phyloP scores from a whole-genome alignment of 2,888 invertebrate species.

The Cryptus armator region DNA sequence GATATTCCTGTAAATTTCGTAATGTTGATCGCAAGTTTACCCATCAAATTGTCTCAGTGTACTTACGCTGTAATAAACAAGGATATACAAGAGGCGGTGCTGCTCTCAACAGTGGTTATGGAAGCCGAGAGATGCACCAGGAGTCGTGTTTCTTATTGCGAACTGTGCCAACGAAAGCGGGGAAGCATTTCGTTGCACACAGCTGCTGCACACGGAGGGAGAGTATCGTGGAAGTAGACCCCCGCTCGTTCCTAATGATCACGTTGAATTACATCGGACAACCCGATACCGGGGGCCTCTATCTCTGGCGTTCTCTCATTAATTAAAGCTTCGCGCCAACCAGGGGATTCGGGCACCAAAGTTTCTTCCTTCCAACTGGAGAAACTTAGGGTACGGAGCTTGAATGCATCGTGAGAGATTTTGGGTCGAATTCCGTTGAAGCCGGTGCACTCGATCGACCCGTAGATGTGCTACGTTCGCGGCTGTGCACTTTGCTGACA shows the following conservation, averaged over 20 bases:
- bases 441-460: not conserved
- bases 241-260: conserved; percentile 64
- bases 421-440: conserved; percentile 54
- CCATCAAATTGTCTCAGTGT: not conserved
- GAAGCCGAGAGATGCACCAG: conserved; percentile 21
- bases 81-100: not conserved
- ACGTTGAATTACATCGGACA: conserved; percentile 67
- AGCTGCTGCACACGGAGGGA: conserved; percentile 26
- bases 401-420: conserved; percentile 51
- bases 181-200: conserved; percentile 19
- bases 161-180: conserved; percentile 49
- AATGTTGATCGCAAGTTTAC: not conserved
- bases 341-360: conserved; percentile 52
- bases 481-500: not conserved
- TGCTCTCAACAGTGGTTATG: conserved; percentile 6
- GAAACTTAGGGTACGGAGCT: conserved; percentile 46
- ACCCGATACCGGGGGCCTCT: conserved; percentile 58
- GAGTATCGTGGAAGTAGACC: conserved; percentile 44
- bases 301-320: conserved; percentile 56
- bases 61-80: not conserved
- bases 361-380: conserved; percentile 56
- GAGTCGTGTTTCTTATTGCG: conserved; percentile 53
- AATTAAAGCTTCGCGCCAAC: conserved; percentile 53
- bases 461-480: not conserved
- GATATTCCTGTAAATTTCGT: no score